Base-by-base conservation (phyloP, 2,797 vertebrate genomes). In the Nasua narica region DNA sequence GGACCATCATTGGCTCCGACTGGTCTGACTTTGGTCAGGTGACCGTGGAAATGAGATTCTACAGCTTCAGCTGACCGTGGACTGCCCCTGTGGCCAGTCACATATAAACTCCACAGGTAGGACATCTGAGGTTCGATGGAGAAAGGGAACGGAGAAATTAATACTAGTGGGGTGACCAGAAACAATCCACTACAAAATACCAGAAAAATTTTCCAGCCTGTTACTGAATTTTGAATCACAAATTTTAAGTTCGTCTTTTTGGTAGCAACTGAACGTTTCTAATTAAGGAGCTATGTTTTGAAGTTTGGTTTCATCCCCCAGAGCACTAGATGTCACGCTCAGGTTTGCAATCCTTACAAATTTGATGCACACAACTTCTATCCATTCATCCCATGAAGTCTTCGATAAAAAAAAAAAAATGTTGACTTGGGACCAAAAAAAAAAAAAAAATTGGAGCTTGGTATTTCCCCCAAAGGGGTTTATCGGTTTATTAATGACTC, bases 331-430 rank as follows among this genome's bases (percentile, higher is more conserved):
- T 79, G 32, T 48, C 96, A 35, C 19, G 52, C 35, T 58, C 52
- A 35, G 23, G 5, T 92, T 87, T 87, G 54, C 58, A 60, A 37
- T 29, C 40, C 52, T 92, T 74, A 32, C 52, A 77, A 69, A 96
- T 94, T 74, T 52, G 25, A 79, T 54, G 65, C 21, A 19, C 1
- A 40, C n/a, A 65, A 77, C 7, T 70, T 84, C 69, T 81, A 43
- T n/a, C 32, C 84, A 72, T 65, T 87, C n/a, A 70, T 72, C 52
- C 92, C 43, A 91, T 60, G 87, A 78, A 65, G 35, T 43, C 19
- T 82, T 95, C 54, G 46, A 86, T 87, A 81, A 96, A 97, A 94
- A 95, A 43, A 6, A 97, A 94, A 95, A n/a, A n/a, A n/a, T 65
- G 56, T 43, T 81, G 84, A 93, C 32, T 87, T 37, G 40, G 72